Base-by-base conservation (phyloP, 2,888 invertebrate species). In the Kryphioiulus occultus region DNA sequence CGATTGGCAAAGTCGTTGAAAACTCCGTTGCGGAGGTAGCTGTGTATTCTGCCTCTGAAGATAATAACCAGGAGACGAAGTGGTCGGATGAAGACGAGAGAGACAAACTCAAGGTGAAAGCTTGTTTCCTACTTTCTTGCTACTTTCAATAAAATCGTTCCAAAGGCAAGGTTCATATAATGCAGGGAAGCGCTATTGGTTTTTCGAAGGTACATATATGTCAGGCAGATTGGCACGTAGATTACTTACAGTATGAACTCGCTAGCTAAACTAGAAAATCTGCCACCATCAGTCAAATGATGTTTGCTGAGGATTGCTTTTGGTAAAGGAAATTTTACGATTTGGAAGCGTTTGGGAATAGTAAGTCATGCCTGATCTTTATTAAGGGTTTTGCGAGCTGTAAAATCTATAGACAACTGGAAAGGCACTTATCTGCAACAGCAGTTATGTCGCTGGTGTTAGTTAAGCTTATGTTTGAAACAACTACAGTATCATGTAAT, bases 21-120 rank as follows among this genome's bases (percentile, higher is more conserved):
- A 82, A 82, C 19, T 82, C 82, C 32, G 82, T 82, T 4, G 82
- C 30, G 82, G 47, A 47, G 47, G 32, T 82, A 26, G 32, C 82
- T 32, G 32, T 82, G 30, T 82, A 82, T 82, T 82, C 30, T 82
- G 4, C 82, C 2, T 15, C 15, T 10, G 82, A 82, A 32, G 82
- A 82, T 32, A 82, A 82, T 32, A 82, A 32, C 32, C 82, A 9
- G 22, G 82, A 82, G 82, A 82, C 82, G 82, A 82, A 82, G 32
- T 82, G 82, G 82, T 30, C 82, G 82, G 26, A 30, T 30, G 82
- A 82, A 82, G 82, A 82, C 32, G 82, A 82, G 17, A 47, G 47
- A 47, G 47, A 47, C 47, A 47, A 47, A 47, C 47, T 47, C 15
- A 47, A 47, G 47, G 47, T 47, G 47, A 47, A 47, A 47, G 47